phyloP scores from a whole-genome alignment of 2,797 vertebrate genomes.

The Arctocebus calabarensis region DNA sequence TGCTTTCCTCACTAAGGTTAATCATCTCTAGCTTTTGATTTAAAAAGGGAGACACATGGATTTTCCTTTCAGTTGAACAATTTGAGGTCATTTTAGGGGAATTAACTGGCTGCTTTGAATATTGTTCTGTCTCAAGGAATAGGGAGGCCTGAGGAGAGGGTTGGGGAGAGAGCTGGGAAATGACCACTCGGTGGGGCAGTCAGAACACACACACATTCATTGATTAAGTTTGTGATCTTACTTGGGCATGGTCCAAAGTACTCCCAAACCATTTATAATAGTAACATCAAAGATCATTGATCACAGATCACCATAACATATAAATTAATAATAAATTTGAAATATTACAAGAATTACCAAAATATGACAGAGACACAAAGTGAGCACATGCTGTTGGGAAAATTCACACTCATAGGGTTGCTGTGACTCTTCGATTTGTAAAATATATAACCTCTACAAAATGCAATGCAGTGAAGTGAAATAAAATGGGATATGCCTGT shows the following conservation, averaged over 20 bases:
- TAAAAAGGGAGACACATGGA: not conserved
- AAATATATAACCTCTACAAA: not conserved
- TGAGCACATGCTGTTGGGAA: not conserved
- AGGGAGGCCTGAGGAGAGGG: not conserved
- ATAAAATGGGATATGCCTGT: not conserved
- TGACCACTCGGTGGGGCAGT: not conserved
- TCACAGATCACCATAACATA: not conserved
- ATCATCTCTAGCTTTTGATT: not conserved
- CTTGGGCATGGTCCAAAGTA: accelerated
- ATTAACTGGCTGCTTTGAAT: not conserved
- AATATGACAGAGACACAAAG: not conserved
- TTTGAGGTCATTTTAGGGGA: not conserved
- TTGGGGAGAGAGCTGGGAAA: not conserved
- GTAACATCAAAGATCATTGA: not conserved
- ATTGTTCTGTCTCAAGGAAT: not conserved
- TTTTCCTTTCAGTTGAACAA: not conserved
- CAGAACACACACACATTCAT: not conserved
- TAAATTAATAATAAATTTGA: not conserved
- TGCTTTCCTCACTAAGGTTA: not conserved
- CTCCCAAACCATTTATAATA: not conserved
- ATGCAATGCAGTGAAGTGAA: not conserved
- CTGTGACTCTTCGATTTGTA: not conserved
- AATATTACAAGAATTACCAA: not conserved
- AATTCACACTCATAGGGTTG: not conserved
- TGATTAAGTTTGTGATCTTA: not conserved